phyloP scores from a whole-genome alignment of 2,113 vertebrate species.

The Heloderma charlesbogerti region DNA sequence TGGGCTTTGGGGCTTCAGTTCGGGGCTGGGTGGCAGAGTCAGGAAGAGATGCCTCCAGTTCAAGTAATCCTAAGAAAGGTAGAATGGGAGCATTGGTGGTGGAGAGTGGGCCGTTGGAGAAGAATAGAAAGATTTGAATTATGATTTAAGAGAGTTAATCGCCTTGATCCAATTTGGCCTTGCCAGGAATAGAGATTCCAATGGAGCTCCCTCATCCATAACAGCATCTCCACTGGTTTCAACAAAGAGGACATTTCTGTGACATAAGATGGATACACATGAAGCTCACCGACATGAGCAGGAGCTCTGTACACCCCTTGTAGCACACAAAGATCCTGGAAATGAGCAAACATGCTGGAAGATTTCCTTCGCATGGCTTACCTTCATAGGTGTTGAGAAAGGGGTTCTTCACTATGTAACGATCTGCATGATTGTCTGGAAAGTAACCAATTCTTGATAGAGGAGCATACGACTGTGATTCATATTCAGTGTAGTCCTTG shows the following conservation, averaged over 20 bases:
- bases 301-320: background rate
- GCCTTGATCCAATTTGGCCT: background rate
- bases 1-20: conserved; percentile 73
- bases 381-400: conserved; percentile 88
- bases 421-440: conserved; percentile 74
- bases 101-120: background rate
- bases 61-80: conserved; percentile 79
- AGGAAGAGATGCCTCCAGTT: conserved; percentile 82
- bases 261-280: background rate
- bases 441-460: conserved; percentile 74
- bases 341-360: background rate
- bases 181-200: background rate
- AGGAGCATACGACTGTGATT: conserved; percentile 78
- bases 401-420: conserved; percentile 74
- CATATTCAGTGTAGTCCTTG: conserved; percentile 78
- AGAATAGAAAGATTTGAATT: background rate
- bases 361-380: conserved; percentile 62
- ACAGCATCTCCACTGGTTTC: background rate
- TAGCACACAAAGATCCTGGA: background rate
- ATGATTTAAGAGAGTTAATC: background rate
- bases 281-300: background rate
- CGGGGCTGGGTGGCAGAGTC: conserved; percentile 73
- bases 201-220: background rate
- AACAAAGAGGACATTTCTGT: background rate
- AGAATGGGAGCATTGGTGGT: background rate